Base-by-base conservation (phyloP, 2,113 vertebrate genomes). In the Hippocampus abdominalis region DNA sequence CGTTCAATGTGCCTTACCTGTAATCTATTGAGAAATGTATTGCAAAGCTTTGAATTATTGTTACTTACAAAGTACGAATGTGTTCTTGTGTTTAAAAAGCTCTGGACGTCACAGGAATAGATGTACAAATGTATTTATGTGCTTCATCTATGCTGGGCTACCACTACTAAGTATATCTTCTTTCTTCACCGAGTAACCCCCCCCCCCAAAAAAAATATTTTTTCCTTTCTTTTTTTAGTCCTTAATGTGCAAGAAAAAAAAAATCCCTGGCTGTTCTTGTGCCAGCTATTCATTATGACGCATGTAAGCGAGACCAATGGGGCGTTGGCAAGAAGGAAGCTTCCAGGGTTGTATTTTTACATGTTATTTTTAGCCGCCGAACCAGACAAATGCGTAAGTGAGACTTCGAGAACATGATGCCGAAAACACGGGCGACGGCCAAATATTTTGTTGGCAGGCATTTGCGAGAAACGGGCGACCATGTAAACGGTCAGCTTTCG, bases 241-340 rank as follows among this genome's bases (percentile, higher is more conserved):
- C 16, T 60, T 83, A 46, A 61, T 64, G 12, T 25, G 62, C 32
- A 36, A 36, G 32, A 32, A 59, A 73, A 76, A 63, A 68, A 62
- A 65, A 16, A 12, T 20, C 15, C 68, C 27, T 36, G 20, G 12
- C 29, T 56, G 57, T 27, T 74, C 27, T 15, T n/a, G 39, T 74
- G 70, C 69, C 84, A 77, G 59, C 53, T n/a, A 32, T 64, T 77
- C 23, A 20, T 49, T 66, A 15, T 89, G 89, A 90, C 85, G 87
- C 86, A 88, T 69, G 44, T 48, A 20, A 77, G 65, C 63, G 63
- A 21, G 40, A 76, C n/a, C 75, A 60, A 67, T 20, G 21, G 77
- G 72, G 44, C 63, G 64, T 70, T 80, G 84, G 79, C 77, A 81
- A 27, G 25, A 60, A 51, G 71, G 73, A 70, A 40, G 67, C 42